Percentiles rank a stretch among this genome's conserved stretches.
Conservation (phyloP, 1,140 invertebrate genomes). For the Leptonema lineaticorne region DNA sequence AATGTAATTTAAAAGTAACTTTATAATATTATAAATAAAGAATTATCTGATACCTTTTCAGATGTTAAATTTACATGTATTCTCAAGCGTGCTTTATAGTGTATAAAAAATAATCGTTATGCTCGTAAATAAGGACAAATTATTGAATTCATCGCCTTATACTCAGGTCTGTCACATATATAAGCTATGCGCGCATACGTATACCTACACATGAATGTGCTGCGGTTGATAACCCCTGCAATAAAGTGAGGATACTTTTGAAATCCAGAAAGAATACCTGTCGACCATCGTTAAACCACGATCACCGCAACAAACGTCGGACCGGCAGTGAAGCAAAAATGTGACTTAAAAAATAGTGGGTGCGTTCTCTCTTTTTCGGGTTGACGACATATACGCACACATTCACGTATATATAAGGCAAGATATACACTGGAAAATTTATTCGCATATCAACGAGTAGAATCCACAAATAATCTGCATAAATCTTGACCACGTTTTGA, state of each 20-base stretch:
- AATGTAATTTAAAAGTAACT: too few relatives aligned
- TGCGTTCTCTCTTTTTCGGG: slow-evolving; percentile 6
- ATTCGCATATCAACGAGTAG: slow-evolving; percentile 40
- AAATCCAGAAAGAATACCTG: slow-evolving; percentile 33
- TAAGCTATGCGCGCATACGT: not conserved
- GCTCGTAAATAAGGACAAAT: too few relatives aligned
- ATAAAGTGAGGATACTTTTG: slow-evolving; percentile 23
- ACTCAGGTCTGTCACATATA: too few relatives aligned
- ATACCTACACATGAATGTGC: not conserved
- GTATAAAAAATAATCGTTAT: too few relatives aligned
- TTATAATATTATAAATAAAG: too few relatives aligned
- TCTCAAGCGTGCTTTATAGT: too few relatives aligned
- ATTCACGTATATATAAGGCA: too few relatives aligned
- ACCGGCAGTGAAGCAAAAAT: slow-evolving; percentile 35
- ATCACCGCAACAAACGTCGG: slow-evolving; percentile 31
- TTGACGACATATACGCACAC: too few relatives aligned
- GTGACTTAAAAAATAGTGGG: slow-evolving; percentile 40
- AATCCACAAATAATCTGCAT: slow-evolving; percentile 42
- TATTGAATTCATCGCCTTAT: slow-evolving; percentile 3
- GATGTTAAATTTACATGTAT: too few relatives aligned
- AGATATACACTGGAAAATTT: slow-evolving; percentile 29
- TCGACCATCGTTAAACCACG: slow-evolving; percentile 32
- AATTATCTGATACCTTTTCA: too few relatives aligned
- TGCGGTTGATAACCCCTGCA: slow-evolving; percentile 21
- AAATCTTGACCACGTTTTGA: slow-evolving; percentile 38